Evolutionary conservation across 2,888 invertebrate genomes (phyloP).

Genomic region (Thymelicus lineola): DNA sequence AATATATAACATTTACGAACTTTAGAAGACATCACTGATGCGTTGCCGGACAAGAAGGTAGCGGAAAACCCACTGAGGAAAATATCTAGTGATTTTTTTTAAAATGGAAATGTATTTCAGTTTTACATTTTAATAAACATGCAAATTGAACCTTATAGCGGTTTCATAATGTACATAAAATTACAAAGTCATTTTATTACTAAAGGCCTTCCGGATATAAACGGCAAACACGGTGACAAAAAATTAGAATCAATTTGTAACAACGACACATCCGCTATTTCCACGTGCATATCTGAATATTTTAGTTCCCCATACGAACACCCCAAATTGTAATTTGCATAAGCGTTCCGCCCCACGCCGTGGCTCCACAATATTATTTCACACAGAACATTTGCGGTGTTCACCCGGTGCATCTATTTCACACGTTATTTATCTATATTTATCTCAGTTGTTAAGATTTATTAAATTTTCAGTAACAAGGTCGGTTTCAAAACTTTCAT

Average conservation of each 20-base stretch:
- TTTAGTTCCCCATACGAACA: constrained; percentile 45
- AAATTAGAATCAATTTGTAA: constrained; percentile 44
- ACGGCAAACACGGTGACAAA: constrained; percentile 34
- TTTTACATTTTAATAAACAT: constrained; percentile 10
- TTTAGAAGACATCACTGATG: too few relatives aligned
- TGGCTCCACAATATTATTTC: constrained; percentile 53
- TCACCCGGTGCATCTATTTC: constrained; percentile 37
- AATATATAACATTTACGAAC: too few relatives aligned
- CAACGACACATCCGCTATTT: constrained; percentile 40
- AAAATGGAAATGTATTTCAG: background rate
- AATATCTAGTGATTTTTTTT: too few relatives aligned
- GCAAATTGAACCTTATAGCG: constrained; percentile 15
- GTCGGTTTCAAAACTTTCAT: constrained; percentile 25
- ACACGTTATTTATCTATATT: constrained; percentile 26
- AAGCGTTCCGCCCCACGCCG: constrained; percentile 56
- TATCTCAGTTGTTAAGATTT: constrained; percentile 43
- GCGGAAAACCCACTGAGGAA: too few relatives aligned
- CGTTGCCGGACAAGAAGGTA: too few relatives aligned
- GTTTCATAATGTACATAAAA: constrained; percentile 19
- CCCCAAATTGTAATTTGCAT: constrained; percentile 67
- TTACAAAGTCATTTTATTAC: constrained; percentile 15
- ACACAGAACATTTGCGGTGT: constrained; percentile 46
- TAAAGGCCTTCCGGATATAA: constrained; percentile 25
- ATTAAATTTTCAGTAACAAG: constrained; percentile 43
- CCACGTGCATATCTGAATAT: constrained; percentile 45